Evolutionary conservation across 2,888 invertebrate species (phyloP), one percentile per base, ranked within the genome.

Genomic region (Drosophila tripunctata): DNA sequence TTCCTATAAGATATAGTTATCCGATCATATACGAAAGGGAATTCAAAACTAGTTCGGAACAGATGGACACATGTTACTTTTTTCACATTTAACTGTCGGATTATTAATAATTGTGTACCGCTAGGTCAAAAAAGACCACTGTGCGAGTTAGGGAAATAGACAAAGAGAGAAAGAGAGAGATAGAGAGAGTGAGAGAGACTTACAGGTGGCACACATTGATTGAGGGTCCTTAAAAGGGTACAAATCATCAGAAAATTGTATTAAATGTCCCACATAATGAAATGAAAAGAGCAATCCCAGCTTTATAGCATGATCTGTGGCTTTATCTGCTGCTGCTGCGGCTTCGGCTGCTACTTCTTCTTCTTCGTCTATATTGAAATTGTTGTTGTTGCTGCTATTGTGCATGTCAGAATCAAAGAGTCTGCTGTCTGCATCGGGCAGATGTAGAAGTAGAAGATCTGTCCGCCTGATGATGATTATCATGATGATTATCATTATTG

Each of bases 181-280:
- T 8, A 5, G 8, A 31, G 40, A 35, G 41, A 19, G 19, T 27
- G 56, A 6, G 22, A 35, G 8, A 27, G 51, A 36, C 12, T 35
- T 24, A 35, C 65, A 66, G 65, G 56, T 62, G 40, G 61, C 51
- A 51, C 40, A 45, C 67, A 82, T 78, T 84, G 89, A 89, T 89
- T 88, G 88, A 89, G 89, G 80, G 89, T 89, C 88, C 89, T 89
- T 89, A 74, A 88, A 89, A 87, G 88, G 83, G 81, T 88, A 88
- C 75, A 83, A 88, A 86, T 81, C 74, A 83, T 77, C 72, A 76
- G 76, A 84, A 78, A 81, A 82, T 69, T 69, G 47, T 81, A 85
- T 85, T 85, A 85, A 81, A 81, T 81, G 85, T 85, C 82, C 82
- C 81, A 85, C 82, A 81, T 77, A 74, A 76, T 68, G 63, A 67